A percentile compares a stretch with the other conserved stretches of the same genome.
phyloP scores from a whole-genome alignment of 2,888 invertebrate species.

The Eristalinus sepulchralis region DNA sequence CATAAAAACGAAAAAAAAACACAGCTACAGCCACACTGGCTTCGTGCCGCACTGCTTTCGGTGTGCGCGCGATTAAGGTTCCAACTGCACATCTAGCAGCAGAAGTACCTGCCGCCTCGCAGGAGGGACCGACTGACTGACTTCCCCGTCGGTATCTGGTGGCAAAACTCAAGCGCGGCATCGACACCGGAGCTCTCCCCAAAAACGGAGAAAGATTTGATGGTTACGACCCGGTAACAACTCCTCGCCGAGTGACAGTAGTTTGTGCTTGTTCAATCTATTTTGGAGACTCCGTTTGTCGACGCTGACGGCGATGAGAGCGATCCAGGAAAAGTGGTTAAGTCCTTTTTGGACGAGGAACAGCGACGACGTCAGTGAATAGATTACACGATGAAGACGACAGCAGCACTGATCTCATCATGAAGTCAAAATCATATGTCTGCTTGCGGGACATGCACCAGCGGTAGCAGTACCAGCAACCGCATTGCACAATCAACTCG shows the following conservation, averaged over 20 bases:
- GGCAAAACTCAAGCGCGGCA: conserved; percentile 1
- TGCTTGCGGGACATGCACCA: not conserved
- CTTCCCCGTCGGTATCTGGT: not conserved
- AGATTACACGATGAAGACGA: conserved; percentile 64
- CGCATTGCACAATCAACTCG: conserved; percentile 53
- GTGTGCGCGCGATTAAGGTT: conserved; percentile 60
- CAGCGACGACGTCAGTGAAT: conserved; percentile 53
- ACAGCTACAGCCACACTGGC: not conserved
- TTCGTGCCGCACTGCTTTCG: conserved; percentile 41
- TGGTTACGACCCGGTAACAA: conserved; percentile 51
- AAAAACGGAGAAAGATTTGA: conserved; percentile 63
- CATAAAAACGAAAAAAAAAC: conserved; percentile 44
- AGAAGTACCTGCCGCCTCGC: conserved; percentile 12
- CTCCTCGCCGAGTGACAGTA: conserved; percentile 59
- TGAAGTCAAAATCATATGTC: conserved; percentile 44
- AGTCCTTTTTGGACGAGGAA: conserved; percentile 53
- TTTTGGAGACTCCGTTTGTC: conserved; percentile 11
- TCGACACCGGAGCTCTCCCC: conserved; percentile 36
- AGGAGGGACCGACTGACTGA: conserved; percentile 29
- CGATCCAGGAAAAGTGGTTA: conserved; percentile 68
- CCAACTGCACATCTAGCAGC: conserved; percentile 38
- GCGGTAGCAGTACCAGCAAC: not conserved
- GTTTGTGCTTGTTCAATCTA: conserved; percentile 59
- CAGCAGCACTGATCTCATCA: conserved; percentile 41
- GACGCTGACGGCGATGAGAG: conserved; percentile 34